Conservation (phyloP, 2,888 invertebrate species). For the Leptinotarsa haldemani region DNA sequence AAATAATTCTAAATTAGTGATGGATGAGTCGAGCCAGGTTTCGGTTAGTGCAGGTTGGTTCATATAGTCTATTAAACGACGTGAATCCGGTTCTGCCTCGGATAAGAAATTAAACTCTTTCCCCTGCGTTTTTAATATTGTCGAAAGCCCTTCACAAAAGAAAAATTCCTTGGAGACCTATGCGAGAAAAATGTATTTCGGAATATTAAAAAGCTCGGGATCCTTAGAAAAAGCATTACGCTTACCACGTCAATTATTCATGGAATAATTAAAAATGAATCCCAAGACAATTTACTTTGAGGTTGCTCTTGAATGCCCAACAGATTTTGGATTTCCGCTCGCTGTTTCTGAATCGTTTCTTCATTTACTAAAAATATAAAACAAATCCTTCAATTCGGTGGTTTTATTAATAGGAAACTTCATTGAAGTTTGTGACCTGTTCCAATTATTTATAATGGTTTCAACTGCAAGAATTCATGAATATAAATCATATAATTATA, state of each 20-base stretch:
- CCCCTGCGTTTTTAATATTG: not conserved
- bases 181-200: slow-evolving; percentile 3
- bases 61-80: not conserved
- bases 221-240: slow-evolving; percentile 2
- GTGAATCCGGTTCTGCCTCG: not conserved
- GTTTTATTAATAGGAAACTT: not conserved
- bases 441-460: too few species aligned
- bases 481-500: too few species aligned
- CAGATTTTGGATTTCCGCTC: not conserved
- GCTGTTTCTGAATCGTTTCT: not conserved
- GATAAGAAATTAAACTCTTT: not conserved
- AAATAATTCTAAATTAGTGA: too few species aligned
- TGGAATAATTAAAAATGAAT: slow-evolving; percentile 23
- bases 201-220: slow-evolving; percentile 19
- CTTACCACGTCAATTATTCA: slow-evolving; percentile 23
- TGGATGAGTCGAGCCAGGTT: too few species aligned
- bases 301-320: not conserved
- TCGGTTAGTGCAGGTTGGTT: too few species aligned
- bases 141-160: not conserved
- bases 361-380: not conserved
- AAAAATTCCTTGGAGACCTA: not conserved
- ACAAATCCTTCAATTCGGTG: not conserved
- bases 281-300: not conserved
- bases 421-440: too few species aligned
- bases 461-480: too few species aligned